Conservation (phyloP, 2,797 vertebrate species). For the Anniella stebbinsi region DNA sequence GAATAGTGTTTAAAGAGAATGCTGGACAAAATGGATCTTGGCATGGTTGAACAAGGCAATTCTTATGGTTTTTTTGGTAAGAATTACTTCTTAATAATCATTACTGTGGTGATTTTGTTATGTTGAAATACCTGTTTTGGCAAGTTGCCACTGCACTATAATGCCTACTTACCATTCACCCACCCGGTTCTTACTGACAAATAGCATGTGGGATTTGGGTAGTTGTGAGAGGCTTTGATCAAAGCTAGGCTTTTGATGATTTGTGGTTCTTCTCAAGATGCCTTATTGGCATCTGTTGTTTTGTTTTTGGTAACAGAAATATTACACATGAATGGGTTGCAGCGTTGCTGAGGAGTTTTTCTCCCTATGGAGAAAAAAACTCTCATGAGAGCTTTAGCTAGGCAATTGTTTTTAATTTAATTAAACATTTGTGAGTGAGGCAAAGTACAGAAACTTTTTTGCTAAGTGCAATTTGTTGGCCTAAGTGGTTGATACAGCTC, state of each 20-base stretch:
- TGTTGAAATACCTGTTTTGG: neutral
- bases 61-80: neutral
- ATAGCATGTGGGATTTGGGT: neutral
- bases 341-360: conserved; percentile 4
- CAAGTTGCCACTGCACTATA: neutral
- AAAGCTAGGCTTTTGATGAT: neutral
- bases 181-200: neutral
- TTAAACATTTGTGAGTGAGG: neutral
- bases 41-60: neutral
- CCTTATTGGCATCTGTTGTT: neutral
- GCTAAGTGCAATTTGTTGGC: neutral
- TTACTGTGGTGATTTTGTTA: neutral
- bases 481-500: neutral
- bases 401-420: neutral
- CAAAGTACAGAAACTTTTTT: neutral
- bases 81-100: neutral
- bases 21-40: neutral
- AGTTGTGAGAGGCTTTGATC: neutral
- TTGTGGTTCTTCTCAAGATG: neutral
- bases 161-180: neutral
- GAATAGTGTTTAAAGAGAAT: neutral
- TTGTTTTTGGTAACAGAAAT: neutral
- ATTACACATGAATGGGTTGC: neutral
- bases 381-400: neutral
- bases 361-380: neutral